phyloP scores from a whole-genome alignment of 2,113 vertebrate genomes.

The Dromaius novaehollandiae region DNA sequence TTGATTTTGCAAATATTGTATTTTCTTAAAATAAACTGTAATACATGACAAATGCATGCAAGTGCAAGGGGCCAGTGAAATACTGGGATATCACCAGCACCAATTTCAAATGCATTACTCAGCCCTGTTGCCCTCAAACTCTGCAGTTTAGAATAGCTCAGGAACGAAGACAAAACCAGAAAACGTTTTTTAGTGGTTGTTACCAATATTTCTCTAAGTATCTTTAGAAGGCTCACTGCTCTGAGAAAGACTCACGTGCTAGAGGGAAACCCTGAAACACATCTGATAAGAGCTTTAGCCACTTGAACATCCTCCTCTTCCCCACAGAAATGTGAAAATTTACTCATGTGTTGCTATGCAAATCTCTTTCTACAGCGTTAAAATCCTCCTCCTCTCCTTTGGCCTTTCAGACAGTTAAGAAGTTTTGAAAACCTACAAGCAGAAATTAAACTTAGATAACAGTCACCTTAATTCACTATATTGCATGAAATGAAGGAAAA shows the following conservation, averaged over 20 bases:
- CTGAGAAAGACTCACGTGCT: neutral
- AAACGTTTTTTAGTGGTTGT: neutral
- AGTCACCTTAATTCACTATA: neutral
- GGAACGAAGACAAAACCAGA: neutral
- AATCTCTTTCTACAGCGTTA: neutral
- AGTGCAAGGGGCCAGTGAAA: neutral
- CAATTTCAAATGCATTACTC: neutral
- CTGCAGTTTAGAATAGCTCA: neutral
- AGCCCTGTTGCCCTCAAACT: neutral
- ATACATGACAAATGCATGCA: neutral
- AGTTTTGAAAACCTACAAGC: neutral
- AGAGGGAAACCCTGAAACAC: neutral
- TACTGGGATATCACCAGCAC: neutral
- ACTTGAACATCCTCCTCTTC: neutral
- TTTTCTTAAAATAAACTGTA: neutral
- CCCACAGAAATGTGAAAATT: neutral
- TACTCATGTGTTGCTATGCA: neutral
- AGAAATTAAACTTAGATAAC: neutral
- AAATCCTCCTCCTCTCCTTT: neutral
- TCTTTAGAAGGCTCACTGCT: too few relatives aligned
- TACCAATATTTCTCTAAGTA: too few relatives aligned
- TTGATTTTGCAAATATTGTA: neutral
- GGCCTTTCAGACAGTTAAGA: neutral
- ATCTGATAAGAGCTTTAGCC: neutral
- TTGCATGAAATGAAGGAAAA: neutral